Percentiles rank a stretch among this genome's conserved stretches.
Conservation (phyloP, 2,797 vertebrate species). For the Anabas testudineus region DNA sequence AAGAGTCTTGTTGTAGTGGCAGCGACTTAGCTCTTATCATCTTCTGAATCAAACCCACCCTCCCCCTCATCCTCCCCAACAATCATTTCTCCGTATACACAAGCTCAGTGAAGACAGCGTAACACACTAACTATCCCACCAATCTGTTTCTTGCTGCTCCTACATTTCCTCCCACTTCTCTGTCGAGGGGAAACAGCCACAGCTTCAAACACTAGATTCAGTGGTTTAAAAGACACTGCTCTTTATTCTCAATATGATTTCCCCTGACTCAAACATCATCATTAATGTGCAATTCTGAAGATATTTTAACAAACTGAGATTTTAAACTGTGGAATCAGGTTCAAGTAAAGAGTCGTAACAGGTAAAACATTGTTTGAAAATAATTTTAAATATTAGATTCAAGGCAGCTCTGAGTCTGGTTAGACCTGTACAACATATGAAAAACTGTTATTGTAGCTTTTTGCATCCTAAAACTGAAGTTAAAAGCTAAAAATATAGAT, state of each 20-base stretch:
- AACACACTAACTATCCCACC: too few species aligned
- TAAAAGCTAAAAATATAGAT: background rate
- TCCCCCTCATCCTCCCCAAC: constrained; percentile 22
- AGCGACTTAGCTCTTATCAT: background rate
- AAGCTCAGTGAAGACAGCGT: too few species aligned
- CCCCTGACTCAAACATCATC: too few species aligned
- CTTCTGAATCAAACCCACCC: background rate
- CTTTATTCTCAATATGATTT: too few species aligned
- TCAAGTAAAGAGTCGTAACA: background rate
- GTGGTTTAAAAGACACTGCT: too few species aligned
- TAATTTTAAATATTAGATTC: too few species aligned
- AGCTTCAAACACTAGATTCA: too few species aligned
- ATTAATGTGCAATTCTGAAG: background rate
- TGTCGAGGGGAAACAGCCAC: too few species aligned
- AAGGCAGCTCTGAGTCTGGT: too few species aligned
- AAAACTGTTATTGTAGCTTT: background rate
- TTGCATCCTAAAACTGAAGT: background rate
- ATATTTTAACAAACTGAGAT: constrained; percentile 13
- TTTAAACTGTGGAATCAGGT: constrained; percentile 17
- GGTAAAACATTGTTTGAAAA: too few species aligned
- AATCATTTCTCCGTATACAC: constrained; percentile 51
- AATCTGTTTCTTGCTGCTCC: too few species aligned
- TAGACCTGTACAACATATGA: background rate
- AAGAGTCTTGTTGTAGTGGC: background rate
- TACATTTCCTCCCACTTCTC: too few species aligned